These are phyloP conservation scores for Drepana falcataria DNA, from an alignment of 2,888 invertebrate species.

Conservation along the genomic window DNA sequence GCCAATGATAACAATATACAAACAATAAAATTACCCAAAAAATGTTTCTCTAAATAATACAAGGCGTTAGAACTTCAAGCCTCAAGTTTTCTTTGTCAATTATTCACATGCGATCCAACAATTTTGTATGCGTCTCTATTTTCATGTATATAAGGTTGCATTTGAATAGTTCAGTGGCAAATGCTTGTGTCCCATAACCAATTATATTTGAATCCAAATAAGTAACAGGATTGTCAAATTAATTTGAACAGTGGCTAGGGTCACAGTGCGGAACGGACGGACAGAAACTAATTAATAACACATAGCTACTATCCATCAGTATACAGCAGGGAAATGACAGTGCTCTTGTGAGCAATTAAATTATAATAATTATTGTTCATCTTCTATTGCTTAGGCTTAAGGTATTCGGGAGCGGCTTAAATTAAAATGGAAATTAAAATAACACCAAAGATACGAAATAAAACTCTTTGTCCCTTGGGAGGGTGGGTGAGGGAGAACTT, in stretches of 20 bases:
- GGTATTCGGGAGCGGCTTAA: too few species aligned
- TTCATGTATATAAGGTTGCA: constrained; percentile 4
- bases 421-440: too few species aligned
- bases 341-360: constrained; percentile 3
- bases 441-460: too few species aligned
- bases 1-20: not conserved
- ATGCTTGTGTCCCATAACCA: constrained; percentile 8
- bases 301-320: constrained; percentile 3
- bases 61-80: constrained; percentile 5
- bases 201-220: constrained; percentile 1
- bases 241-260: not conserved
- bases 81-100: constrained; percentile 11
- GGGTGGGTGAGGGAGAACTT: too few species aligned
- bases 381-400: not conserved
- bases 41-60: not conserved
- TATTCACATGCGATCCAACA: constrained; percentile 3
- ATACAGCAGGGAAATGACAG: not conserved
- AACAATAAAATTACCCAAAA: constrained; percentile 21
- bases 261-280: constrained; percentile 1
- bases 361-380: not conserved
- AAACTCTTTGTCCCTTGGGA: too few species aligned
- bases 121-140: not conserved
- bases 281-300: constrained; percentile 1
- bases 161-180: constrained; percentile 12
- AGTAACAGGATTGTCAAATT: not conserved